A percentile compares a stretch with the other conserved stretches of the same genome.
Conservation (phyloP, 1,140 invertebrate genomes). For the Amyelois transitella region DNA sequence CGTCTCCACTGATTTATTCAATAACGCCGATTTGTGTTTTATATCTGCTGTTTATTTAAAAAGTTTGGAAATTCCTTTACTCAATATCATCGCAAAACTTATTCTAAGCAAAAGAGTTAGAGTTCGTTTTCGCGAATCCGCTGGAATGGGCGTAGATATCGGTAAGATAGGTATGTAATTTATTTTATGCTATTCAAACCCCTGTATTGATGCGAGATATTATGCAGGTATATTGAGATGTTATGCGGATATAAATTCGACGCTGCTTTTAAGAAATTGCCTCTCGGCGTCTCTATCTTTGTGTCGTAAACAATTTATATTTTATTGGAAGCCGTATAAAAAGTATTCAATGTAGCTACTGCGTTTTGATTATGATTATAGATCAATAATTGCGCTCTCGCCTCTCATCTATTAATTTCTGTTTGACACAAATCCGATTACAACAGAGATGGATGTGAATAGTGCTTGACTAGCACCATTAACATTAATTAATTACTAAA, state of each 20-base stretch:
- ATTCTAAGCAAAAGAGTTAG: not conserved
- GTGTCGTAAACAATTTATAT: not conserved
- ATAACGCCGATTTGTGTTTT: constrained; percentile 18
- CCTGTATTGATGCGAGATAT: constrained; percentile 16
- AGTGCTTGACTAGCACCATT: too few relatives aligned
- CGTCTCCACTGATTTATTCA: constrained; percentile 17
- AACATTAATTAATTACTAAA: too few relatives aligned
- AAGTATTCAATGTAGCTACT: too few relatives aligned
- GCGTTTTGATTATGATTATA: too few relatives aligned
- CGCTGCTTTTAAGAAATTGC: constrained; percentile 13
- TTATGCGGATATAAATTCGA: constrained; percentile 14
- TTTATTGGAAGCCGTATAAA: too few relatives aligned
- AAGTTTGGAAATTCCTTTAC: constrained; percentile 5
- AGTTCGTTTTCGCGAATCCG: not conserved
- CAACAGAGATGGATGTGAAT: too few relatives aligned
- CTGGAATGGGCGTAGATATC: not conserved
- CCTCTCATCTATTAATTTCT: too few relatives aligned
- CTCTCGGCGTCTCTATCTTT: constrained; percentile 1
- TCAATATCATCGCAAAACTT: not conserved
- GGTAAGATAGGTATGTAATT: constrained; percentile 9
- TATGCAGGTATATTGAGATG: constrained; percentile 18
- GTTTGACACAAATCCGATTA: too few relatives aligned
- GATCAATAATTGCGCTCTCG: too few relatives aligned
- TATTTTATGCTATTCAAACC: constrained; percentile 19
- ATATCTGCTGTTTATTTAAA: constrained; percentile 17